These are phyloP conservation scores for Ceryle rudis DNA, from an alignment of 2,797 vertebrate genomes.

Conservation along the genomic window DNA sequence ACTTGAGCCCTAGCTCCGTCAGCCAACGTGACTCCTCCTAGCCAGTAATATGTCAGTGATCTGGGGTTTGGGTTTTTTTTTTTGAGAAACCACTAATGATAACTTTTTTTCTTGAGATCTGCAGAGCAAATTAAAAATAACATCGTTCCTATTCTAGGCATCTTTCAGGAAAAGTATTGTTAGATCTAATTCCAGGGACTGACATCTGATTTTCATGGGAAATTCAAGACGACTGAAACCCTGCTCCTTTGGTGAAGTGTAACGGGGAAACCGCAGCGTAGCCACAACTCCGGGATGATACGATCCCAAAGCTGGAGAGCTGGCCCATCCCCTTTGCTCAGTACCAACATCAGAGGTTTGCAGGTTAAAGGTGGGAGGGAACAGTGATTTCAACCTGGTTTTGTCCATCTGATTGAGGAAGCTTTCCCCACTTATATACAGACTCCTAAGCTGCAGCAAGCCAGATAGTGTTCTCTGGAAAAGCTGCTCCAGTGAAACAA, in stretches of 20 bases:
- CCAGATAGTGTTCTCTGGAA: background rate
- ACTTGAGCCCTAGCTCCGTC: background rate
- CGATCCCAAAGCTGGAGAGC: background rate
- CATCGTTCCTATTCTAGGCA: background rate
- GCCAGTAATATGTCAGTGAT: background rate
- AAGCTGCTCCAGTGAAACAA: background rate
- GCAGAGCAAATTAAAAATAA: slow-evolving; percentile 11
- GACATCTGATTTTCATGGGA: slow-evolving; percentile 5
- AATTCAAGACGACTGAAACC: background rate
- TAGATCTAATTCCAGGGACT: background rate
- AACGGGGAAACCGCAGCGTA: background rate
- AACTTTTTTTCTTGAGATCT: background rate
- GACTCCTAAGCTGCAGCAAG: background rate
- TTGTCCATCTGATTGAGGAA: background rate
- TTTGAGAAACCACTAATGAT: slow-evolving; percentile 35
- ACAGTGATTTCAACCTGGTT: background rate
- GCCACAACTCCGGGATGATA: background rate
- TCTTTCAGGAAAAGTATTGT: slow-evolving; percentile 3
- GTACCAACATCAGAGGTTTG: background rate
- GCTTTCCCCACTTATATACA: background rate
- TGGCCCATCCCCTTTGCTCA: background rate
- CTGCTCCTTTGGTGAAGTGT: background rate
- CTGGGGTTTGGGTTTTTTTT: background rate
- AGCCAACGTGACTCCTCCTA: background rate
- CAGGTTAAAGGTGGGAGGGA: background rate